Evolutionary conservation across 2,888 invertebrate genomes (phyloP).

Genomic region (Dasysyrphus albostriatus): DNA sequence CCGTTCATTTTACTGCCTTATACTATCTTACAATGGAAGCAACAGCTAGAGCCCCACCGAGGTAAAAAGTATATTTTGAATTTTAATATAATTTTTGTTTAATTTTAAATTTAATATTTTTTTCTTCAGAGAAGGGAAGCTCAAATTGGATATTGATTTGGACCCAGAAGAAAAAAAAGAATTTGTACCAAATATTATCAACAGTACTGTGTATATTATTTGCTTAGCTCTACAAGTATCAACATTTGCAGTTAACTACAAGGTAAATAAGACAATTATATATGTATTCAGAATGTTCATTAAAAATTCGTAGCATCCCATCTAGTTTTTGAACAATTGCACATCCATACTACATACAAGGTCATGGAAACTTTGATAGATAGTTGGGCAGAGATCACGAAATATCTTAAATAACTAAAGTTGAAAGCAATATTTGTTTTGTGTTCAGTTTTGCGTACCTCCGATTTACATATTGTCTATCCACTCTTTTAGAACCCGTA

Average conservation of each 20-base stretch:
- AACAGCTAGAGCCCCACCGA: constrained; percentile 88
- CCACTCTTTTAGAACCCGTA: no score
- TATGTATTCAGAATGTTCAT: background rate
- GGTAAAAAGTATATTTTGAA: constrained; percentile 84
- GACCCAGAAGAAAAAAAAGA: constrained; percentile 90
- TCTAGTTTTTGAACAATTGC: no score
- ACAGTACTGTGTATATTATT: constrained; percentile 99
- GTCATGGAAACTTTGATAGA: no score
- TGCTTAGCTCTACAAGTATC: constrained; percentile 98
- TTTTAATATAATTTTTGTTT: background rate
- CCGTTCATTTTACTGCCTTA: constrained; percentile 96
- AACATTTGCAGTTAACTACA: constrained; percentile 99
- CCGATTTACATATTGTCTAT: no score
- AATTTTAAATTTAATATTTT: background rate
- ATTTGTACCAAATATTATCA: constrained; percentile 97
- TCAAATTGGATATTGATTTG: constrained; percentile 86
- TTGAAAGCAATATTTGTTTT: no score
- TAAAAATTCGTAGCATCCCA: no score
- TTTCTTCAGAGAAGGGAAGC: constrained; percentile 84
- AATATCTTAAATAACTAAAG: no score
- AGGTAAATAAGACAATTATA: constrained; percentile 88
- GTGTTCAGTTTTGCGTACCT: no score
- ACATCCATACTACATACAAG: no score
- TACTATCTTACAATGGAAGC: constrained; percentile 95
- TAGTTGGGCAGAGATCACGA: no score